Percentiles rank a stretch among this genome's conserved stretches.
These are phyloP conservation scores for Odocoileus virginianus DNA, from an alignment of 2,113 vertebrate species.

Conservation along the genomic window DNA sequence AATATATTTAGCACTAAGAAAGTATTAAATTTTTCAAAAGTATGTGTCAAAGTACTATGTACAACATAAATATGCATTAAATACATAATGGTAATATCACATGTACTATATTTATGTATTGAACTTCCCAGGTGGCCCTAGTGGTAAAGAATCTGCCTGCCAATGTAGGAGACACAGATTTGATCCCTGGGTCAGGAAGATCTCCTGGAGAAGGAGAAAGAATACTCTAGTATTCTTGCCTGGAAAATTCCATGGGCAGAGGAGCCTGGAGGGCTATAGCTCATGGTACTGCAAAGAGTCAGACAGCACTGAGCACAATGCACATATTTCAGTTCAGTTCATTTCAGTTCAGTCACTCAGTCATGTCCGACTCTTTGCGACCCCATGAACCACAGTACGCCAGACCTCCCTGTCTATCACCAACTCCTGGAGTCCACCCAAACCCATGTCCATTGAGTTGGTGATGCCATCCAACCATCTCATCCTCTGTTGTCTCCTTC, in stretches of 20 bases:
- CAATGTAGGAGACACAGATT: neutral
- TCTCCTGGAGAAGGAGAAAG: neutral
- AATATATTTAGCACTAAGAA: constrained; percentile 7
- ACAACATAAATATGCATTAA: neutral
- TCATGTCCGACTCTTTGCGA: rapidly evolving
- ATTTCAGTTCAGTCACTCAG: neutral
- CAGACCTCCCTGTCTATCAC: neutral
- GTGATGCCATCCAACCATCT: neutral
- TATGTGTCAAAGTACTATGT: neutral
- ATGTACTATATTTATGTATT: neutral
- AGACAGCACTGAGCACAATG: neutral
- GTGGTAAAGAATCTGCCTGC: neutral
- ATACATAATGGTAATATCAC: neutral
- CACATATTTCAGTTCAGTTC: neutral
- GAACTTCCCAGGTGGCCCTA: neutral
- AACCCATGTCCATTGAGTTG: neutral
- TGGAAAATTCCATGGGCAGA: neutral
- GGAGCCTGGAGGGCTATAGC: neutral
- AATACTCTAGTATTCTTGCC: neutral
- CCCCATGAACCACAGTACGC: neutral
- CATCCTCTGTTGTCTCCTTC: neutral
- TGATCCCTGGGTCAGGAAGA: neutral
- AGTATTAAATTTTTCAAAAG: neutral
- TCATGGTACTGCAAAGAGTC: neutral
- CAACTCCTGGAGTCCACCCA: neutral